Base-by-base conservation (phyloP, 2,113 vertebrate genomes). In the Phaetusa simplex region DNA sequence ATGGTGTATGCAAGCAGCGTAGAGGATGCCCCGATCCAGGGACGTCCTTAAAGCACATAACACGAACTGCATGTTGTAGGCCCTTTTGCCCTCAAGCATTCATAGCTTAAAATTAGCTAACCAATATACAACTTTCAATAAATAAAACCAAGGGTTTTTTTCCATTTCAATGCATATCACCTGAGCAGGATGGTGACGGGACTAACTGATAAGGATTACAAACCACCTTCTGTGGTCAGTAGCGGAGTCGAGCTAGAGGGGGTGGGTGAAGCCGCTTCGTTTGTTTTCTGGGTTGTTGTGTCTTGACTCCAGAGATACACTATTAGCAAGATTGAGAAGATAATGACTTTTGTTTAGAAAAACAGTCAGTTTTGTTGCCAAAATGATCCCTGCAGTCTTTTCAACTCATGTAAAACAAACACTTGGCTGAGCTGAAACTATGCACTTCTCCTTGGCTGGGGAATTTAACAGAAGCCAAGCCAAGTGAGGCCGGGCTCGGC, bases 1-100 rank as follows among this genome's bases (percentile, higher is more conserved):
- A 9, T 5, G 9, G 14, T 30, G 8, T 34, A 15, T 43, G 45
- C 29, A 43, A 90, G 66, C 0, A 5, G 10, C 38, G 19, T 7
- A 7, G 6, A 55, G 47, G 36, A 59, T 15, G 11, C 47, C 29
- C 23, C 5, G 17, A 53, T 8, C 7, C 73, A 85, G 45, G 42
- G 50, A 21, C 2, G 6, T 19, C 87, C 53, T 53, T 14, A 11
- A 61, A 61, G 34, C 21, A n/a, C 1, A 0, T 14, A 16, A 26
- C 52, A 24, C 1, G 1, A 86, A 43, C 17, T 10, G 2, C 5
- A 24, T 4, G 5, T 27, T 65, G 67, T 59, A 90, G 77, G 77
- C 64, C 30, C 61, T 90, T 80, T 50, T n/a, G 32, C 16, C 29
- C 50, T 87, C 55, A 36, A 62, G 45, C 9, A 22, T 9, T 15